Evolutionary conservation across 2,888 invertebrate species (phyloP).

Genomic region (Chymomyza caudatula): DNA sequence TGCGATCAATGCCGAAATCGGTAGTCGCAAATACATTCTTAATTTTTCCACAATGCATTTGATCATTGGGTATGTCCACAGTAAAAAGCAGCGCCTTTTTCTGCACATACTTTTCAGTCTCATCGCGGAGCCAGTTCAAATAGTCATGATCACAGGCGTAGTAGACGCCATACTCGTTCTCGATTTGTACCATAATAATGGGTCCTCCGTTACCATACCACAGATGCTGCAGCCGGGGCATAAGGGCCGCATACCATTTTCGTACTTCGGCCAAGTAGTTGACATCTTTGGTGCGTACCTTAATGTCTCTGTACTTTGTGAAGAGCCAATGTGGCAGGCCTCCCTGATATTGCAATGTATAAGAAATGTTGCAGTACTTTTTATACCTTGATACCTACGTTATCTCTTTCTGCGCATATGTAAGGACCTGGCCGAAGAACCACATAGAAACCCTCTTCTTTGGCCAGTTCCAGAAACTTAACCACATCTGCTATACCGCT

Average conservation of each 20-base stretch:
- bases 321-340: slow-evolving; percentile 88
- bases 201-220: slow-evolving; percentile 87
- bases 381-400: slow-evolving; percentile 75
- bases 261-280: slow-evolving; percentile 80
- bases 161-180: slow-evolving; percentile 95
- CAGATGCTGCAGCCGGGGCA: slow-evolving; percentile 78
- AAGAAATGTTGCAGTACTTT: not conserved
- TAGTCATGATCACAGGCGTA: slow-evolving; percentile 85
- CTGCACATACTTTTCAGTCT: slow-evolving; percentile 78
- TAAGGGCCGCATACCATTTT: slow-evolving; percentile 80
- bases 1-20: slow-evolving; percentile 84
- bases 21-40: slow-evolving; percentile 87
- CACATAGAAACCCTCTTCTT: slow-evolving; percentile 88
- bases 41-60: slow-evolving; percentile 82
- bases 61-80: slow-evolving; percentile 84
- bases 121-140: slow-evolving; percentile 83
- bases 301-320: slow-evolving; percentile 80
- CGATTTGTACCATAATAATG: slow-evolving; percentile 89
- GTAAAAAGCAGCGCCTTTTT: slow-evolving; percentile 84
- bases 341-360: slow-evolving; percentile 80
- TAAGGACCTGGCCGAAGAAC: slow-evolving; percentile 93
- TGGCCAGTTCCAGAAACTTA: slow-evolving; percentile 85
- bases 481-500: slow-evolving; percentile 84
- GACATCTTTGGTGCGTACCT: slow-evolving; percentile 82
- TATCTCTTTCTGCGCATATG: slow-evolving; percentile 93